Evolutionary conservation across 2,888 invertebrate genomes (phyloP), one percentile per base, ranked within the genome.

Genomic region (Dasysyrphus tricinctus): DNA sequence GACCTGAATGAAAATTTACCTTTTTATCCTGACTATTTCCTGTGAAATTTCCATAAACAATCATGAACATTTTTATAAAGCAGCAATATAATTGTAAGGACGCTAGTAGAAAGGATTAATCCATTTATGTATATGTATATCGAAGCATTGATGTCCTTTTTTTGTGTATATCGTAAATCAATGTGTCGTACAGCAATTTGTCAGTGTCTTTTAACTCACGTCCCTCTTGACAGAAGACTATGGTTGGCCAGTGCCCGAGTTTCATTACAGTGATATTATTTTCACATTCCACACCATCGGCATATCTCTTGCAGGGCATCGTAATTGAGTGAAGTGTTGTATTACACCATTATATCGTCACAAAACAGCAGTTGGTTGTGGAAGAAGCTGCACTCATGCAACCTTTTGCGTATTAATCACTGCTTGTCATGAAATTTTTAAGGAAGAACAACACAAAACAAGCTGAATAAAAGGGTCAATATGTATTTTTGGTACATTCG

Each of bases 301-400:
- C 78, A 74, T 83, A 79, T 83, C 73, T 74, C 79, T 61, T 78
- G 51, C 74, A 74, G 63, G 56, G 73, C 79, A 79, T 83, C 79
- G 83, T 83, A 79, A 83, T 83, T 83, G 74, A 83, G 79, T 75
- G 75, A 79, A 75, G 83, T 75, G 83, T 69, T 75, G 79, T 79
- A 75, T 83, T 83, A 83, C 79, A 70, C 83, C 70, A 70, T 83
- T 78, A 70, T 79, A 79, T 70, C 57, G 75, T 63, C 61, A 65
- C 63, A 70, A 69, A 67, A 65, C 69, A 79, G 57, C 61, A 79
- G 24, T 79, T 63, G 63, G 42, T 70, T 74, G 70, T 49, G 70
- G 49, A 83, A 65, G 70, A 56, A 83, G 75, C 39, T 70, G 69
- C 74, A 75, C 42, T 24, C 39, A 24, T n/a, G 14, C 39, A 24